phyloP scores from a whole-genome alignment of 2,888 invertebrate species.

The Drosophila helvetica region DNA sequence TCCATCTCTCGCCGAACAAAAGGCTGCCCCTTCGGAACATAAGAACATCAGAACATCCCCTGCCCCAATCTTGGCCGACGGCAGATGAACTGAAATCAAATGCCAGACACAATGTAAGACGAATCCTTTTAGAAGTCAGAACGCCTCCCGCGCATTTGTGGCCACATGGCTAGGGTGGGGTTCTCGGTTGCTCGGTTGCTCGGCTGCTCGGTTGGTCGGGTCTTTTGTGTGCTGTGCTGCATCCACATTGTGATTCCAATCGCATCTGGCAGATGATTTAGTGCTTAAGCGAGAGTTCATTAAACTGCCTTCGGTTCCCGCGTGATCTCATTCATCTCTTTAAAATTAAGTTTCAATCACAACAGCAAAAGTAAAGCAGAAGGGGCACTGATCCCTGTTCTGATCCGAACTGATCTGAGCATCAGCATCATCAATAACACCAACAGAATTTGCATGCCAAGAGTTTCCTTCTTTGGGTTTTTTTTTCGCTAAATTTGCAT shows the following conservation, averaged over 20 bases:
- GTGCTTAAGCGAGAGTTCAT: slow-evolving; percentile 29
- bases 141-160: slow-evolving; percentile 67
- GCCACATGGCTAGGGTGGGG: slow-evolving; percentile 59
- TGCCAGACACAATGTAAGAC: slow-evolving; percentile 35
- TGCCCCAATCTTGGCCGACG: slow-evolving; percentile 16
- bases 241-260: slow-evolving; percentile 28
- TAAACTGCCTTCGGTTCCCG: slow-evolving; percentile 30
- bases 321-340: slow-evolving; percentile 3
- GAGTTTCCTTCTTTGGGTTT: slow-evolving; percentile 11
- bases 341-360: slow-evolving; percentile 54
- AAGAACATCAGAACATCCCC: background rate
- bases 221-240: slow-evolving; percentile 32
- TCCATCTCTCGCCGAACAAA: slow-evolving; percentile 20
- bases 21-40: no score
- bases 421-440: slow-evolving; percentile 46
- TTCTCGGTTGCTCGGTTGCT: background rate
- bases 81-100: slow-evolving; percentile 48
- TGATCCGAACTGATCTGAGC: background rate
- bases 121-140: slow-evolving; percentile 54
- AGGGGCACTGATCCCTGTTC: slow-evolving; percentile 5
- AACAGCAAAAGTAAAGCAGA: slow-evolving; percentile 36
- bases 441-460: slow-evolving; percentile 32
- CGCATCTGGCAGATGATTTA: slow-evolving; percentile 47
- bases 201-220: background rate
- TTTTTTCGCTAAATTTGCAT: slow-evolving; percentile 52